phyloP scores from a whole-genome alignment of 2,113 vertebrate genomes.

The Emydura subglobosa region DNA sequence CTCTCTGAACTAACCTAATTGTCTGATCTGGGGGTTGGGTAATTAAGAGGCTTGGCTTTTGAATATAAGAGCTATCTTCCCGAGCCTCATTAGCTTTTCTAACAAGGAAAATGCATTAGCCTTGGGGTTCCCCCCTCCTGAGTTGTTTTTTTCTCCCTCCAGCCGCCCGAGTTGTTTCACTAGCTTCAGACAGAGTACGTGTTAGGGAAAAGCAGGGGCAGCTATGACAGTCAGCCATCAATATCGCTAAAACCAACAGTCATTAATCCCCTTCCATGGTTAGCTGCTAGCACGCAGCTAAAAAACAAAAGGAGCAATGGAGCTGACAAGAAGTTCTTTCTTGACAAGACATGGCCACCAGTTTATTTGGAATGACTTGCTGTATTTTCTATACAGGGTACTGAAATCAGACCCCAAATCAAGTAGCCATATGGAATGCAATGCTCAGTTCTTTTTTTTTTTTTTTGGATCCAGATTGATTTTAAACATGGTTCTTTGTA shows the following conservation, averaged over 20 bases:
- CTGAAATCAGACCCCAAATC: fast-evolving
- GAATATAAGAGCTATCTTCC: neutral
- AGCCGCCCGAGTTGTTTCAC: fast-evolving
- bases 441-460: neutral
- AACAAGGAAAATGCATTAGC: neutral
- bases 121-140: neutral
- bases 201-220: conserved; percentile 27
- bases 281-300: neutral
- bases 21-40: conserved; percentile 20
- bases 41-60: neutral
- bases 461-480: neutral
- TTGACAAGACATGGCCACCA: fast-evolving
- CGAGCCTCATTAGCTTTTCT: conserved; percentile 9
- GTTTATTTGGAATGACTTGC: neutral
- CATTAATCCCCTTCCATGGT: neutral
- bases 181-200: neutral
- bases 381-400: neutral
- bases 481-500: neutral
- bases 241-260: neutral
- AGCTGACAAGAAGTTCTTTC: neutral
- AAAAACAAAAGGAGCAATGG: neutral
- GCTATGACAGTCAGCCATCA: conserved; percentile 13
- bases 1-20: neutral
- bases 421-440: fast-evolving
- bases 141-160: neutral